These are phyloP conservation scores for Eupithecia subfuscata DNA, from an alignment of 2,888 invertebrate species.

Conservation along the genomic window DNA sequence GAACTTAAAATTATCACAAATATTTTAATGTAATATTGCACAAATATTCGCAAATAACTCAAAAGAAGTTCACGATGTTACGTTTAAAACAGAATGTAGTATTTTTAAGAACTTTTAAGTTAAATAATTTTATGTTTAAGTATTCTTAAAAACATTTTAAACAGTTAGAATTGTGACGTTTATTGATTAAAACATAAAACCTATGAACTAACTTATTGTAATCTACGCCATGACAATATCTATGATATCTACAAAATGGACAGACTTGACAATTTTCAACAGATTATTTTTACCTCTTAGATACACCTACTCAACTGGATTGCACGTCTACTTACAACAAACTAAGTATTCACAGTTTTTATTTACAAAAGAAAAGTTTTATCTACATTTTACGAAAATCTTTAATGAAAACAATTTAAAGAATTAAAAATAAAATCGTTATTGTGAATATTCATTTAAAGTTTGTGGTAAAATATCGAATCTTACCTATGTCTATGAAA, in stretches of 20 bases:
- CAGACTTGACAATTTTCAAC: slow-evolving; percentile 73
- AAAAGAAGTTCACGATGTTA: not conserved
- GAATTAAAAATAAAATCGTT: not conserved
- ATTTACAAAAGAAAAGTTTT: slow-evolving; percentile 57
- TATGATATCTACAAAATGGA: slow-evolving; percentile 72
- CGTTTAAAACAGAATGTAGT: not conserved
- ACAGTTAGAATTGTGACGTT: not conserved
- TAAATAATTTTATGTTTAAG: too few relatives aligned
- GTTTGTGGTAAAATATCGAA: not conserved
- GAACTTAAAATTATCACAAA: slow-evolving; percentile 41
- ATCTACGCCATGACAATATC: slow-evolving; percentile 44
- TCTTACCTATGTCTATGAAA: slow-evolving; percentile 36
- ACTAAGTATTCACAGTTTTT: slow-evolving; percentile 73
- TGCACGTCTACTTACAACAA: slow-evolving; percentile 83
- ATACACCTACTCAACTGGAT: slow-evolving; percentile 82
- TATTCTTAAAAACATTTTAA: not conserved
- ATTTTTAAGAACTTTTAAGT: not conserved
- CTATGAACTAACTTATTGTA: slow-evolving; percentile 7
- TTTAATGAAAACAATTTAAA: not conserved
- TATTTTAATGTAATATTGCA: slow-evolving; percentile 22
- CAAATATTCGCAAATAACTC: slow-evolving; percentile 6
- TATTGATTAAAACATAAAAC: not conserved
- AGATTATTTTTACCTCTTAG: slow-evolving; percentile 61
- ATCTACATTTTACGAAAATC: not conserved
- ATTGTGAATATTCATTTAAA: not conserved